A percentile compares a stretch with the other conserved stretches of the same genome.
Evolutionary conservation across 2,113 vertebrate species (phyloP).

Genomic region (Neotragus pygmaeus): DNA sequence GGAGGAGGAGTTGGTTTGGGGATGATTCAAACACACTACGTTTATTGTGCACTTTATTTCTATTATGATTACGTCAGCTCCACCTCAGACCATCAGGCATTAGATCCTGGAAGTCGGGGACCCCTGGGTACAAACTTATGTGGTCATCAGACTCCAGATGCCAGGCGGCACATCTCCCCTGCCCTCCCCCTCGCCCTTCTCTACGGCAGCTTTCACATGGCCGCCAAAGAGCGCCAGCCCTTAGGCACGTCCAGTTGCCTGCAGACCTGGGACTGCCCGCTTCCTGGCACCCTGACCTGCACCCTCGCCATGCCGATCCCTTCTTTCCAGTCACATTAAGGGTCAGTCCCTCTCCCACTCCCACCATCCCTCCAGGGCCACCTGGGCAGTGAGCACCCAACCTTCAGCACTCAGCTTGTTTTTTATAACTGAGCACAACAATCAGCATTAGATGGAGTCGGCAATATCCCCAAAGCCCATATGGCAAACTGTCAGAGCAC

Average conservation of each 20-base stretch:
- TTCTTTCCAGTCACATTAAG: not conserved
- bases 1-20: not conserved
- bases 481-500: not conserved
- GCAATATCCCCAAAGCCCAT: not conserved
- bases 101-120: not conserved
- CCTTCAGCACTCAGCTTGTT: not conserved
- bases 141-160: not conserved
- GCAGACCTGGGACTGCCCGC: fast-evolving
- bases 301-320: fast-evolving
- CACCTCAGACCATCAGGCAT: not conserved
- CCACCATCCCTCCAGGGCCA: not conserved
- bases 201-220: not conserved
- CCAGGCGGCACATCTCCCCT: not conserved
- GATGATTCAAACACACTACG: not conserved
- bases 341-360: not conserved
- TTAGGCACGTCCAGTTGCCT: not conserved
- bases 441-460: not conserved
- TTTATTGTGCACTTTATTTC: not conserved
- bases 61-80: not conserved
- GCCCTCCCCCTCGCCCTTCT: fast-evolving
- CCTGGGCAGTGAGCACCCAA: not conserved
- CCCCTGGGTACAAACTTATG: not conserved
- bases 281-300: not conserved
- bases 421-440: not conserved
- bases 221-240: not conserved